Base-by-base conservation (phyloP, 2,113 vertebrate genomes). In the Nerophis lumbriciformis region DNA sequence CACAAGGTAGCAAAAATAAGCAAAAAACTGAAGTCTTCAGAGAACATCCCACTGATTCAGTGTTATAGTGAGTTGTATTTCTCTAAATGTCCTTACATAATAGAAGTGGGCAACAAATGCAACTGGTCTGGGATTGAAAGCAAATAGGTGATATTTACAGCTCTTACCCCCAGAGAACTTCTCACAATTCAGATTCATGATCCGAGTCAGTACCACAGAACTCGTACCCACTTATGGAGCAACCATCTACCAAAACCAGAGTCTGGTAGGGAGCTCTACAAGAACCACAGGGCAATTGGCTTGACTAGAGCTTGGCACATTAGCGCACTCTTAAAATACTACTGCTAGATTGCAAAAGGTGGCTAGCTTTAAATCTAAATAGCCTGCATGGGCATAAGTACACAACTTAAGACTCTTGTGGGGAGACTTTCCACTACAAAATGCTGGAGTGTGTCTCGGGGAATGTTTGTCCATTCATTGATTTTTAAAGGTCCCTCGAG, bases 251-350 rank as follows among this genome's bases (percentile, higher is more conserved):
- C 71, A 64, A 80, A 65, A 67, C 69, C 49, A 63, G 51, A 53
- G 36, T 66, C 78, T 64, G 68, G 65, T 69, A 49, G 60, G 60
- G 48, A 72, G 73, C 0, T 13, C 69, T 54, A 59, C 61, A 67
- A 1, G 59, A 82, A 84, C 88, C 84, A 68, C 87, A 76, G 52
- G 73, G 72, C 64, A 52, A 45, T 50, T 15, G 44, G 61, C 67
- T 77, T 64, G 71, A 83, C 69, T 35, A 65, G 60, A 73, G 75
- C 59, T 83, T 83, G 72, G 80, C 74, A 77, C 54, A 61, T 63
- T 72, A 63, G 77, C 61, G 60, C 14, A 11, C 68, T 81, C 74
- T 44, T 83, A 84, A 78, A 73, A 76, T 69, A 79, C 65, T 78
- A 72, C 63, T 65, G 62, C 60, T 61, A 54, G 69, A 85, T 82